phyloP scores from a whole-genome alignment of 1,140 invertebrate genomes.

The Bicyclus anynana region DNA sequence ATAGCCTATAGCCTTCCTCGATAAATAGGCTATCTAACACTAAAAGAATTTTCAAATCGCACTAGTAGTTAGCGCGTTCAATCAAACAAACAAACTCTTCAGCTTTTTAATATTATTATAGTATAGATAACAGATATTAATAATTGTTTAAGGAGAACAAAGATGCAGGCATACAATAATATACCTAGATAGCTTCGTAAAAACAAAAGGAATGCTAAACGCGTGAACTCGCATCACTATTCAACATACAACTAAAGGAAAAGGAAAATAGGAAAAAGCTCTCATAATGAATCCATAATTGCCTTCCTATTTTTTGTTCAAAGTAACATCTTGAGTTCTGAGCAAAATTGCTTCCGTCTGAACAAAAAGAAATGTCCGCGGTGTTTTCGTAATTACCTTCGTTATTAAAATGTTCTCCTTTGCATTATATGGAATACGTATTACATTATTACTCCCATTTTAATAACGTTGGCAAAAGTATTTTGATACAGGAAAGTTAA shows the following conservation, averaged over 20 bases:
- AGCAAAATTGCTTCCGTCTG: conserved; percentile 14
- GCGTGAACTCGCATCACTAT: neutral
- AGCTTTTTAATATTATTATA: no score
- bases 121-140: no score
- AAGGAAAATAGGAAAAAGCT: neutral
- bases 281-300: conserved; percentile 2
- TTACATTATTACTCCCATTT: neutral
- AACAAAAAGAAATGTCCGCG: conserved; percentile 11
- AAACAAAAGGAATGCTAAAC: no score
- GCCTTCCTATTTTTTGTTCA: conserved; percentile 7
- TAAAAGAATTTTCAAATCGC: no score
- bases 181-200: no score
- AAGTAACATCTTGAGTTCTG: conserved; percentile 10
- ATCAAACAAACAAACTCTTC: no score
- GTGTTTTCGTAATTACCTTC: conserved; percentile 20
- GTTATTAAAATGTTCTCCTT: conserved; percentile 12
- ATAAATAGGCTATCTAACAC: no score
- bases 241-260: neutral
- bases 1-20: no score
- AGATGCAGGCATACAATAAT: no score
- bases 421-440: conserved; percentile 5
- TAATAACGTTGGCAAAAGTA: neutral
- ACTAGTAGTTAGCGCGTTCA: no score
- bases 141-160: no score
- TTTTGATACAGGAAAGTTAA: conserved; percentile 2